Conservation (phyloP, 2,888 invertebrate genomes). For the Polymixis flavicincta region DNA sequence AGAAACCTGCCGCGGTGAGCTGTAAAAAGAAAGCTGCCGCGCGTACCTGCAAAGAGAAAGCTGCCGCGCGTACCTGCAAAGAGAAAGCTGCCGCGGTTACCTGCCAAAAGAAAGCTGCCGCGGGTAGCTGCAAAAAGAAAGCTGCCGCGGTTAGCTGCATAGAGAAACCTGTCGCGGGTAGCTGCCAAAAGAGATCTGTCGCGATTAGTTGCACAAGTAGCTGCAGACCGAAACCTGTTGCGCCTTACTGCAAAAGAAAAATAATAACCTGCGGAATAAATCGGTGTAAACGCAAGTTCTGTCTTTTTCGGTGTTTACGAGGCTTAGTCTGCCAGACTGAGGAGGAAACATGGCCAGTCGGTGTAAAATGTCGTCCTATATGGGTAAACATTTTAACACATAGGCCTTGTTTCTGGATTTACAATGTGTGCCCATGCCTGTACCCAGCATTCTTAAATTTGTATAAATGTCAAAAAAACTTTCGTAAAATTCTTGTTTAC, state of each 20-base stretch:
- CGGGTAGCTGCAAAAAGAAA: no score
- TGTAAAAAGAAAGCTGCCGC: not conserved
- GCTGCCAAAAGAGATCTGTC: no score
- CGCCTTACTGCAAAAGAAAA: no score
- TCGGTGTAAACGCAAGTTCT: not conserved
- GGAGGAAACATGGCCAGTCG: constrained; percentile 36
- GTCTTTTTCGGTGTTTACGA: constrained; percentile 11
- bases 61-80: not conserved
- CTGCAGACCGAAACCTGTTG: no score
- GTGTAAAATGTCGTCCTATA: constrained; percentile 26
- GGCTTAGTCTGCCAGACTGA: constrained; percentile 15
- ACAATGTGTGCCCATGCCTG: constrained; percentile 59
- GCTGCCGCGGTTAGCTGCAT: no score
- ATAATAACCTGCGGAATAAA: not conserved
- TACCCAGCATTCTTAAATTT: constrained; percentile 68
- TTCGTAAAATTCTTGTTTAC: constrained; percentile 59
- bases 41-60: not conserved
- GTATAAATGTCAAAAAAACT: constrained; percentile 55
- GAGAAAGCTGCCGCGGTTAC: not conserved
- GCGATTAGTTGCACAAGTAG: no score
- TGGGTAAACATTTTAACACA: constrained; percentile 31
- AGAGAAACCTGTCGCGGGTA: no score
- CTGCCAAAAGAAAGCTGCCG: not conserved
- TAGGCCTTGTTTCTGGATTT: constrained; percentile 45
- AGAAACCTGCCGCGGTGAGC: not conserved